Evolutionary conservation across 1,140 invertebrate genomes (phyloP).

Genomic region (Conus ventricosus): DNA sequence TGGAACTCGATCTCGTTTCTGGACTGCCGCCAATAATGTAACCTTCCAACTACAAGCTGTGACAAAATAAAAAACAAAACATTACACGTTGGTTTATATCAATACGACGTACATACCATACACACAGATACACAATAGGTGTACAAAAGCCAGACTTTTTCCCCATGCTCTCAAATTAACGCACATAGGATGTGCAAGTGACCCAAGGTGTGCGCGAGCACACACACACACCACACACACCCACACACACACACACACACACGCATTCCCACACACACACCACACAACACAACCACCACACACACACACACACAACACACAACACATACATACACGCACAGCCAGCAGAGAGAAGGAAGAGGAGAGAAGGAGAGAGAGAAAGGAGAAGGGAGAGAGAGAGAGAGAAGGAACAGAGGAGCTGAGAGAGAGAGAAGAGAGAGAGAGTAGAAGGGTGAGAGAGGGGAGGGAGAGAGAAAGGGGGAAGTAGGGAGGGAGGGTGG

Average conservation of each 20-base stretch:
- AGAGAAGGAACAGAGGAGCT: not conserved
- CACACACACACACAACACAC: too few species aligned
- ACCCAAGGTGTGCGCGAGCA: not conserved
- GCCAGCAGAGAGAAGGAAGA: not conserved
- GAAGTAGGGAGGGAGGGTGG: not conserved
- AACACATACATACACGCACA: not conserved
- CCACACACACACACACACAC: conserved; percentile 8
- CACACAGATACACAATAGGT: too few species aligned
- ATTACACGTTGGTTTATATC: too few species aligned
- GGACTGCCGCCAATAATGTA: too few species aligned
- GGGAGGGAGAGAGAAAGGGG: not conserved
- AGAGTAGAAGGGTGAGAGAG: not conserved
- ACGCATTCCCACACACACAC: not conserved
- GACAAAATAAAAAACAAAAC: too few species aligned
- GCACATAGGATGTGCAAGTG: not conserved
- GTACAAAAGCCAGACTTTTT: too few species aligned
- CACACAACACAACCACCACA: too few species aligned
- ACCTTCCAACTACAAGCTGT: too few species aligned
- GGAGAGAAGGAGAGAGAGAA: conserved; percentile 12
- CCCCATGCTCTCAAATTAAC: not conserved
- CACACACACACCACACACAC: conserved; percentile 30
- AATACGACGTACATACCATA: too few species aligned
- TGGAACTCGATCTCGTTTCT: too few species aligned
- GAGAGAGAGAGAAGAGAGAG: conserved; percentile 20
- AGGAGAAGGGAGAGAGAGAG: not conserved